Evolutionary conservation across 37 sponge, comb jelly and placozoan species (phyloP), one percentile per base, ranked within the genome.

Genomic region (Bolinopsis microptera): DNA sequence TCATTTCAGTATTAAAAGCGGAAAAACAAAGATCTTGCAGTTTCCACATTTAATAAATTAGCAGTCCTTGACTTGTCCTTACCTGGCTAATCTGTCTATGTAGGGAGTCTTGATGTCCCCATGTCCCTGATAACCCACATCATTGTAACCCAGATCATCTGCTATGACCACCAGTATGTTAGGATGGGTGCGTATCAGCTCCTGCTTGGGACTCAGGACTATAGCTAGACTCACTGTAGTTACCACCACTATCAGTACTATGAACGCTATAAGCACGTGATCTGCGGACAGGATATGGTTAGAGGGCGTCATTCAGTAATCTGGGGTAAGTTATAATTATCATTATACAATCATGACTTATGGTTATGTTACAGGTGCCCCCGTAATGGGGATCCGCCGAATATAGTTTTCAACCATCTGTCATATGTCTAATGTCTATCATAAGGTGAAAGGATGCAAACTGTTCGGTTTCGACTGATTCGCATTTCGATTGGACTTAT

Each of bases 121-220:
- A 21, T 38, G 41, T 2, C 61, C 61, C 26, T 41, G 61, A 34
- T 86, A 86, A 0, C 90, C 90, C 30, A 86, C 30, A 23, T 86
- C 90, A 27, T 86, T 86, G 90, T 86, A 86, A 40, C 90, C 90
- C 90, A 86, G 31, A 27, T 86, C 90, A 30, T 86, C 90, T 40
- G 90, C 90, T 34, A 86, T 86, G 26, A 86, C 35, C 25, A 86
- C 38, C 35, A 82, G 38, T 3, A 82, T 35, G 38, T 82, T 82
- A 23, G 83, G 83, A 2, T 35, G 38, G 38, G 24, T 82, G 3
- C 36, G 1, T 13, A 35, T 23, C 8, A 2, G 36, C 37, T 82
- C 38, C 24, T 18, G 83, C 38, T 32, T 3, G 36, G 37, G 83
- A 32, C 13, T 35, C 13, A 82, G 38, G 1, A 82, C 32, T 23